phyloP scores from a whole-genome alignment of 2,888 invertebrate genomes.

The Dicyrtoma fusca region DNA sequence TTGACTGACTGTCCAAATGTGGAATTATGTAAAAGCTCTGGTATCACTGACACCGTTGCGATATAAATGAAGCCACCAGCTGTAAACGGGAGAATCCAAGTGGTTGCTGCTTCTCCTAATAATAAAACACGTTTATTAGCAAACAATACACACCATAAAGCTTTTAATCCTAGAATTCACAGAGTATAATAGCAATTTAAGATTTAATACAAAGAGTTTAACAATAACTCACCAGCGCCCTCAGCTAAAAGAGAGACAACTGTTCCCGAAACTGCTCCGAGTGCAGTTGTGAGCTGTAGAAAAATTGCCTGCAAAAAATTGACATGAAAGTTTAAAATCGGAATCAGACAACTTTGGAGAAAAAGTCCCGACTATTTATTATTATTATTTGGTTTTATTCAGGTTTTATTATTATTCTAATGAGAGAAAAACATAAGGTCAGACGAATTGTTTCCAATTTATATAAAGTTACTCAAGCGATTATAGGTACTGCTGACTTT shows the following conservation, averaged over 20 bases:
- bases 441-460: too few species aligned
- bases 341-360: too few species aligned
- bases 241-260: constrained; percentile 82
- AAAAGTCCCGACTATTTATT: too few species aligned
- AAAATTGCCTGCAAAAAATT: constrained; percentile 75
- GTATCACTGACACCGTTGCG: constrained; percentile 97
- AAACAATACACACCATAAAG: neutral
- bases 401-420: constrained; percentile 17
- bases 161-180: too few species aligned
- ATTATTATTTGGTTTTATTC: too few species aligned
- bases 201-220: neutral
- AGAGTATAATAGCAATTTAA: too few species aligned
- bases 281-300: constrained; percentile 88
- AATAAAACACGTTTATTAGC: neutral
- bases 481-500: too few species aligned
- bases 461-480: too few species aligned
- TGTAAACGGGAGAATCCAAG: constrained; percentile 95
- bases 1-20: constrained; percentile 85
- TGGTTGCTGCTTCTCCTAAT: constrained; percentile 69
- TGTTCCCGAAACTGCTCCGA: constrained; percentile 93
- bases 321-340: neutral
- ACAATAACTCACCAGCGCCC: constrained; percentile 62
- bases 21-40: constrained; percentile 88
- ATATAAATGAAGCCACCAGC: constrained; percentile 99
- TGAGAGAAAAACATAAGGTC: too few species aligned